Evolutionary conservation across 30 jellyfish, hydroid and myxozoan species (phyloP).

Genomic region (Nemopilema nomurai): DNA sequence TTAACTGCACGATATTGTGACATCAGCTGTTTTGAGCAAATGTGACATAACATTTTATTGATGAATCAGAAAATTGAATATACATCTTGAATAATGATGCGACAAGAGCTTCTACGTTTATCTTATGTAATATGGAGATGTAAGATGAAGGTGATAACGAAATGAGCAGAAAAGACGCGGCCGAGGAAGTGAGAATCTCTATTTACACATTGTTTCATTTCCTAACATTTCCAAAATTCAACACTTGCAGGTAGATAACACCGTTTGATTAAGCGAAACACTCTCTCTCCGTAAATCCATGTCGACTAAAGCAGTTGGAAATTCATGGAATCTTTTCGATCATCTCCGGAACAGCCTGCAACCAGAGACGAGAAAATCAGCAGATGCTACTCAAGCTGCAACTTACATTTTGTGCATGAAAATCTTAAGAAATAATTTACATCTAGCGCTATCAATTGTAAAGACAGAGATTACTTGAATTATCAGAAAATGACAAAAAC

Average conservation of each 20-base stretch:
- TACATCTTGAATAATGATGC: background rate
- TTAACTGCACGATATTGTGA: background rate
- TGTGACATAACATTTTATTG: background rate
- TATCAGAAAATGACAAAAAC: no score
- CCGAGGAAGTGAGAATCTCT: background rate
- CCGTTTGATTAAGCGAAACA: background rate
- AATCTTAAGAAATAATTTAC: no score
- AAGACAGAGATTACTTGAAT: no score
- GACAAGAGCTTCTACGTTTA: background rate
- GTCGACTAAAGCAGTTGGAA: background rate
- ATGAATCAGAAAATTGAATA: background rate
- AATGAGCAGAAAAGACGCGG: background rate
- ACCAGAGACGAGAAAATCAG: background rate
- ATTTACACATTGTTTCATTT: background rate
- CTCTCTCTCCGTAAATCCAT: background rate
- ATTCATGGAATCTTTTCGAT: constrained; percentile 54
- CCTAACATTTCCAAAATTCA: background rate
- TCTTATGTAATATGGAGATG: background rate
- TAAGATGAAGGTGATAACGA: background rate
- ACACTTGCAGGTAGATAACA: background rate
- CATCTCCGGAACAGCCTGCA: constrained; percentile 84
- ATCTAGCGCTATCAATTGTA: no score
- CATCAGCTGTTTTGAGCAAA: background rate
- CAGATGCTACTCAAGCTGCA: background rate
- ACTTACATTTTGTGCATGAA: no score